These are phyloP conservation scores for Cavia aperea DNA, from an alignment of 2,113 vertebrate species.

Conservation along the genomic window DNA sequence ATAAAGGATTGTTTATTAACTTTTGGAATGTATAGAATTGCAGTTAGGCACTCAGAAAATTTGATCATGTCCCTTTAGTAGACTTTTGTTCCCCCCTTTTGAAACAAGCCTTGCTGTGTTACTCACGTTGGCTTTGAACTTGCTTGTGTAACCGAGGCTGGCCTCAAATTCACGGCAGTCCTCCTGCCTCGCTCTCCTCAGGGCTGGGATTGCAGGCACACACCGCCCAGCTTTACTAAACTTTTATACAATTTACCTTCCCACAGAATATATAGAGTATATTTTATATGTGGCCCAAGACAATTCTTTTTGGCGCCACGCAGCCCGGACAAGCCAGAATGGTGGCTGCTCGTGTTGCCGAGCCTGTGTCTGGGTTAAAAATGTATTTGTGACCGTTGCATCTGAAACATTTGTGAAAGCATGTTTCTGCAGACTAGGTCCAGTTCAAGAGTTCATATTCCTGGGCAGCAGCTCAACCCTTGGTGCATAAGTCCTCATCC, in stretches of 20 bases:
- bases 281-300: background rate
- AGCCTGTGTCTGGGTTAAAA: background rate
- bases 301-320: background rate
- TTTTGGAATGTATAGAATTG: background rate
- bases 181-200: no score
- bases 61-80: background rate
- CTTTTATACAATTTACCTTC: no score
- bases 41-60: background rate
- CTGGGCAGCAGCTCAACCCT: background rate
- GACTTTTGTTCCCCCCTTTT: background rate
- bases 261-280: no score
- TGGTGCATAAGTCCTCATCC: background rate
- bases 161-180: no score
- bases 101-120: no score
- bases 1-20: background rate
- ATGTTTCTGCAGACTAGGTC: background rate
- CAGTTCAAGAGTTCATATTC: background rate
- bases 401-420: background rate
- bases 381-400: background rate
- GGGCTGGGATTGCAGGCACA: no score
- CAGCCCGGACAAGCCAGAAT: background rate
- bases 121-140: no score
- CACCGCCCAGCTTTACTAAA: no score
- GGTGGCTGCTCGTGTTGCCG: background rate
- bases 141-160: no score